Base-by-base conservation (phyloP, 2,888 invertebrate species). In the Tetrapedia diversipes region DNA sequence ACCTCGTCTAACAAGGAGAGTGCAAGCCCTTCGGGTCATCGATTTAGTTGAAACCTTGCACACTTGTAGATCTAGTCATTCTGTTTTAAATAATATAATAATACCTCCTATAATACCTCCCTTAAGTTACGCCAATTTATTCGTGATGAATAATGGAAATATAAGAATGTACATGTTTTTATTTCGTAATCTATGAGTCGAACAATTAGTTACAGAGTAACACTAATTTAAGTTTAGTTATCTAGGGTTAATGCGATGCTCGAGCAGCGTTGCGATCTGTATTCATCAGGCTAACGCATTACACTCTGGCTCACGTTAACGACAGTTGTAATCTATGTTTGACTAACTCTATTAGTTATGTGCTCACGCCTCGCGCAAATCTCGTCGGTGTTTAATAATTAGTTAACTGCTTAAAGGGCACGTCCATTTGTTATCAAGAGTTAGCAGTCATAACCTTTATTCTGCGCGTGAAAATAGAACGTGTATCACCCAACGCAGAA, bases 301-400 rank as follows among this genome's bases (percentile, higher is more conserved):
- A 56, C 54, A n/a, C 14, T n/a, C n/a, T n/a, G 45, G 45, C 64
- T 75, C 59, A 57, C 74, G 64, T 64, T 54, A 73, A 69, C 57
- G 49, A 67, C 63, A 49, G 22, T 61, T 74, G 56, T 65, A 57
- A 76, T 79, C 68, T 72, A 24, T 45, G 59, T 59, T 59, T 59
- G 57, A 66, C 47, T 32, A 32, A 65, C 54, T 43, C 34, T 45
- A 65, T 65, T 65, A 56, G 45, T 1, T 45, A 10, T 34, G 56
- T 65, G 56, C 56, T 65, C 54, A 4, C 65, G 65, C 56, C 34
- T 65, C 4, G 14, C 34, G 24, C 10, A 34, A 54, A 56, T 65
- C 43, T 45, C 65, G 43, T 54, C 54, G 24, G 4, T 56, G 53
- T 34, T 65, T 45, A 43, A 65, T 56, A 34, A 45, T 65, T 65